These are phyloP conservation scores for Nasonia oneida DNA, from an alignment of 2,888 invertebrate species.

Conservation along the genomic window DNA sequence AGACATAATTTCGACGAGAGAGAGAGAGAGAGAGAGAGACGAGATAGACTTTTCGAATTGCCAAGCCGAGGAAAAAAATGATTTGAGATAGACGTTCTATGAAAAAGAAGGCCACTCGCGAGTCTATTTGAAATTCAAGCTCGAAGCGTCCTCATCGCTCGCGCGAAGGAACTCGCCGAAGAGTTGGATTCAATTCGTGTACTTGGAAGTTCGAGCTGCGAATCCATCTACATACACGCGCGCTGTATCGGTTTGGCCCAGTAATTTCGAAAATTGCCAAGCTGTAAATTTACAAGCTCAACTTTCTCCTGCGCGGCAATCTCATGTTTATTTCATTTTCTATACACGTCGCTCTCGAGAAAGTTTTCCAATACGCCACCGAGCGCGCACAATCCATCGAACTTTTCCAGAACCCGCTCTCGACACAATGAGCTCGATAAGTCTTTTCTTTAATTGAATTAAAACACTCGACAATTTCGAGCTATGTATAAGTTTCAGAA, in stretches of 20 bases:
- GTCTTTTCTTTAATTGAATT: background rate
- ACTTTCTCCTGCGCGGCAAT: background rate
- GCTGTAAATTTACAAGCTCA: constrained; percentile 13
- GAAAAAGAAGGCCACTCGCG: background rate
- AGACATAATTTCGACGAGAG: background rate
- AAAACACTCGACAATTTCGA: background rate
- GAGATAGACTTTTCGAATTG: background rate
- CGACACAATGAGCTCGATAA: background rate
- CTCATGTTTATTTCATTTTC: constrained; percentile 1
- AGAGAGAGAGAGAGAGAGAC: background rate
- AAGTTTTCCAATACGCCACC: background rate
- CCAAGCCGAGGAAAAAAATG: background rate
- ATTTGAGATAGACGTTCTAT: background rate
- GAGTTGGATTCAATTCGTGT: constrained; percentile 15
- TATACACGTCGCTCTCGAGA: background rate
- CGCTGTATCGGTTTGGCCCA: background rate
- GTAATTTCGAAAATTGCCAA: constrained; percentile 28
- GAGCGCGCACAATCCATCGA: background rate
- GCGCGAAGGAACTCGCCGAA: no score
- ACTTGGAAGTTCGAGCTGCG: constrained; percentile 23
- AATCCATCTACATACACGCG: no score
- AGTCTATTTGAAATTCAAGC: constrained; percentile 4
- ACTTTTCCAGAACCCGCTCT: background rate
- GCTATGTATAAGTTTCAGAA: background rate
- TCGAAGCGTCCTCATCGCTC: background rate